Evolutionary conservation across 2,888 invertebrate genomes (phyloP).

Genomic region (Diachrysia chrysitis): DNA sequence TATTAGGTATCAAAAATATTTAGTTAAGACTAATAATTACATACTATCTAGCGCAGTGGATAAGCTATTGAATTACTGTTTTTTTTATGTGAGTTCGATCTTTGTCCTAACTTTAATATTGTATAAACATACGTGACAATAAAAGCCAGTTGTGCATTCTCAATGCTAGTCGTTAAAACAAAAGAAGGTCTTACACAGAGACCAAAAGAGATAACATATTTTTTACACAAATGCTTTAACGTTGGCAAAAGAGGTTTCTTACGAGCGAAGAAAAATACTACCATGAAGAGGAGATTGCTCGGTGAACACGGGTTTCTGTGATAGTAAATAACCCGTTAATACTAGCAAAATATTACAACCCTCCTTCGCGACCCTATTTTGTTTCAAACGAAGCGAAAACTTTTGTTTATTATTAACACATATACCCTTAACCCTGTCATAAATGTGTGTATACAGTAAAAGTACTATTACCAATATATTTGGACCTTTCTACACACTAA

Average conservation of each 20-base stretch:
- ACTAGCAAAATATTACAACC: constrained; percentile 7
- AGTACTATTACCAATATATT: background rate
- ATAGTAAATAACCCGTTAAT: constrained; percentile 9
- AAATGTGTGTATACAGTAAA: constrained; percentile 2
- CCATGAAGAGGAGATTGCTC: background rate
- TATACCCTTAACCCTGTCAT: constrained; percentile 2
- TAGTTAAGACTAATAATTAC: background rate
- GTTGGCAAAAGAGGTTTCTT: background rate
- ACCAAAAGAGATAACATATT: background rate
- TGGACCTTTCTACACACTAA: background rate
- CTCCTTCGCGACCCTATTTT: background rate
- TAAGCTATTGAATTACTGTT: background rate
- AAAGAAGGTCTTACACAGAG: background rate
- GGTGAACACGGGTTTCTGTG: background rate
- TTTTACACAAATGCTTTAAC: background rate
- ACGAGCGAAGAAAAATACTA: background rate
- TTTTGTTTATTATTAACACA: constrained; percentile 6
- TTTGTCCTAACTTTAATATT: background rate
- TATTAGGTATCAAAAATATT: too few relatives aligned
- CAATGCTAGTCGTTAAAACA: too few relatives aligned
- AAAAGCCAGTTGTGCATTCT: background rate
- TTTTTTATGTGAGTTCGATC: background rate
- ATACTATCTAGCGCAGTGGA: background rate
- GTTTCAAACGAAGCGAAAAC: constrained; percentile 9
- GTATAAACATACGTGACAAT: background rate